Evolutionary conservation across 2,113 vertebrate species (phyloP).

Genomic region (Bubalus kerabau): DNA sequence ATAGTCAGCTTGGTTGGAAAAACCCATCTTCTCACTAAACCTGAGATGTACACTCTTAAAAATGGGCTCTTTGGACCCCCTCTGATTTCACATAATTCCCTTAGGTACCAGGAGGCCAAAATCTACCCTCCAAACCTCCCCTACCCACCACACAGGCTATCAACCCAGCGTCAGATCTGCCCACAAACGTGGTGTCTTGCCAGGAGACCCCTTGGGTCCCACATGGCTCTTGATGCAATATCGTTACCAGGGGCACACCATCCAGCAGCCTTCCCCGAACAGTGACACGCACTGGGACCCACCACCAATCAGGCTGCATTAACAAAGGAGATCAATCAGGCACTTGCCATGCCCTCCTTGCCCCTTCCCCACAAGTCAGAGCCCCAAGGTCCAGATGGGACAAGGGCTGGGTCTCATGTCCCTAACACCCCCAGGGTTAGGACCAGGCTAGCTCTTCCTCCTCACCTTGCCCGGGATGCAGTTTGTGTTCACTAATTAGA

Average conservation of each 20-base stretch:
- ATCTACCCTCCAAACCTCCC: not conserved
- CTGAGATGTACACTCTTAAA: not conserved
- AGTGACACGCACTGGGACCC: not conserved
- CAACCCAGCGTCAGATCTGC: not conserved
- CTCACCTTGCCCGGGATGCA: not conserved
- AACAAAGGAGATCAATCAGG: not conserved
- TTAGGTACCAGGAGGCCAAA: not conserved
- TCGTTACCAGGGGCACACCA: rapidly evolving
- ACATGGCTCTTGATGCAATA: rapidly evolving
- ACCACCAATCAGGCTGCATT: not conserved
- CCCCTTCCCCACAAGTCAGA: not conserved
- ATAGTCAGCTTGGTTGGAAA: not conserved
- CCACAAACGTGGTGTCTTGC: not conserved
- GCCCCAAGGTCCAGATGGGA: not conserved
- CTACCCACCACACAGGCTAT: not conserved
- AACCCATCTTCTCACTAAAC: not conserved
- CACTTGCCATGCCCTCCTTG: rapidly evolving
- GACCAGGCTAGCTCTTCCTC: not conserved
- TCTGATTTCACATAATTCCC: not conserved
- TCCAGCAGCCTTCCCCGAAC: not conserved
- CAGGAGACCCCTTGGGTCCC: not conserved
- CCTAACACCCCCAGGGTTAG: not conserved
- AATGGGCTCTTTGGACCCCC: not conserved
- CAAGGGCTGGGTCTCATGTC: not conserved
- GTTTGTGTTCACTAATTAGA: conserved; percentile 65